Percentiles rank a stretch among this genome's conserved stretches.
Evolutionary conservation across 1,140 invertebrate species (phyloP).

Genomic region (Gyrodactylus salaris): DNA sequence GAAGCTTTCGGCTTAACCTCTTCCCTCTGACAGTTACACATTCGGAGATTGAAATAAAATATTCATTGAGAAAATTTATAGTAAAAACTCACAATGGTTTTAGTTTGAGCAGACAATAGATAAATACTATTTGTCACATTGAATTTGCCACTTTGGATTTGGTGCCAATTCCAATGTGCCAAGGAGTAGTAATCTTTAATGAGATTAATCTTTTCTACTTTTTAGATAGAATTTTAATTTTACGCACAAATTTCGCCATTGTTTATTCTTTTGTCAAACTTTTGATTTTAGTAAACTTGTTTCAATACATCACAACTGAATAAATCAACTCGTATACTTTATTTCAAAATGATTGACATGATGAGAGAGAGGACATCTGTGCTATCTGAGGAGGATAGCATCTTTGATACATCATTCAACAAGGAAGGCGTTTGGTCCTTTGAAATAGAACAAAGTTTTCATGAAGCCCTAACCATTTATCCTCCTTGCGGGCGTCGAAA

Average conservation of each 20-base stretch:
- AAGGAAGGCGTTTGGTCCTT: slow-evolving; percentile 98
- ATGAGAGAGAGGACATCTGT: background rate
- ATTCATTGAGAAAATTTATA: background rate
- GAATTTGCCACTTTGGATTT: background rate
- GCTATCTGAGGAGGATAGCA: background rate
- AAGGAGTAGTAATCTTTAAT: background rate
- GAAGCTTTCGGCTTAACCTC: background rate
- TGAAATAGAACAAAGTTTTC: slow-evolving; percentile 97
- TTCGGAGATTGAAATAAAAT: background rate
- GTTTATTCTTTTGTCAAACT: background rate
- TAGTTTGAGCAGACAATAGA: no score
- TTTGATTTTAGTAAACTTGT: background rate
- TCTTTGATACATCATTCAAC: background rate
- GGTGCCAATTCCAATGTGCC: background rate
- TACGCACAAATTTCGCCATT: background rate
- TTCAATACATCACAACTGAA: background rate
- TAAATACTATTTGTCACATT: background rate
- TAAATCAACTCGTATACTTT: background rate
- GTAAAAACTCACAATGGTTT: background rate
- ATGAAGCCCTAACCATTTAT: slow-evolving; percentile 94
- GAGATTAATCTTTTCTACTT: background rate
- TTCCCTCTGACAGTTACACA: no score
- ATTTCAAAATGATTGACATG: background rate
- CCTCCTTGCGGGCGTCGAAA: slow-evolving; percentile 90
- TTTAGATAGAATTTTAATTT: background rate